Evolutionary conservation across 1,140 invertebrate species (phyloP), one percentile per base, ranked within the genome.

Genomic region (Pseudomyrmex flavicornis): DNA sequence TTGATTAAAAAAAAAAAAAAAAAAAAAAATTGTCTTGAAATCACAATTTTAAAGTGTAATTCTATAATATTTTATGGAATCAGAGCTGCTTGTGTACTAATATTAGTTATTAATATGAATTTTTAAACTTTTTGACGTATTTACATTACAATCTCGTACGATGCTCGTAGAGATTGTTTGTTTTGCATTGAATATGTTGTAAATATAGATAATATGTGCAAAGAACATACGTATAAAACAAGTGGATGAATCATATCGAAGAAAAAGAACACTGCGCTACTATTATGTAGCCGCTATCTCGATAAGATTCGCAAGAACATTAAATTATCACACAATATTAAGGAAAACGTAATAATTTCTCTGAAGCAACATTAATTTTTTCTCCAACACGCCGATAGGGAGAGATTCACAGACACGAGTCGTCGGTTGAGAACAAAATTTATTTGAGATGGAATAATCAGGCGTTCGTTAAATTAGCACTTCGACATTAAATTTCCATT

Each of bases 291-390:
- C 44, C 35, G 76, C 22, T 80, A 80, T 80, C 76, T 80, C 54
- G 76, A 72, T 22, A 65, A 72, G 76, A 61, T 80, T 80, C 76
- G 76, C 44, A 70, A 66, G 54, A 80, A 59, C 54, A 54, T 80
- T 80, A 80, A 80, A 80, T 80, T 80, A 80, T 80, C 76, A 61
- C 35, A 35, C 4, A 35, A 35, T 72, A 70, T 35, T 26, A 20
- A 48, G 58, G 65, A 65, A 79, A 79, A 69, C 65, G 76, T 72
- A 80, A 80, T 72, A 80, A 80, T 80, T 35, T 80, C 66, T 72
- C 66, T 80, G 59, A 80, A 80, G 54, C 76, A 56, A 66, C 76
- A 59, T 80, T 66, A 80, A 61, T 66, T 80, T 80, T 66, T 66
- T 72, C 76, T 72, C 66, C 46, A 80, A 72, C 15, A 80, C 66